Conservation (phyloP, 2,797 vertebrate species). For the Gadopsis marmoratus region DNA sequence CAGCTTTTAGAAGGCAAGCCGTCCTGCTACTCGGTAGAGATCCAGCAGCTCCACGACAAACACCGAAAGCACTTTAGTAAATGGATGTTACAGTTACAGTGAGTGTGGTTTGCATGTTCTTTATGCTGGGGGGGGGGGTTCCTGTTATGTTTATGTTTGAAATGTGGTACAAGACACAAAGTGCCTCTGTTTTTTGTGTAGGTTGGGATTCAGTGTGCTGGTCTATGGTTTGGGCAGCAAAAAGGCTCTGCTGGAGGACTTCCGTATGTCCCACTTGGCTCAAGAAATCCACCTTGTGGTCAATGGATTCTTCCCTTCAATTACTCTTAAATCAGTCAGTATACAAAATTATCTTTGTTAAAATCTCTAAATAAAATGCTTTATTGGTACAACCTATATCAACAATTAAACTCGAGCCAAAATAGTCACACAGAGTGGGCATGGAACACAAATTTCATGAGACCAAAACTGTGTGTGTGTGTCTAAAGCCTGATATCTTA, state of each 20-base stretch:
- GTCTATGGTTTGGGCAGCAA: slow-evolving; percentile 97
- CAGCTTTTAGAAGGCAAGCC: slow-evolving; percentile 87
- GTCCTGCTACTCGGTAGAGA: slow-evolving; percentile 88
- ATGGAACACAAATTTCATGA: not conserved
- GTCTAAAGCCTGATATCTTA: not conserved
- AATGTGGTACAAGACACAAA: not conserved
- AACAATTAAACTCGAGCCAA: not conserved
- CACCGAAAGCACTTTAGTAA: slow-evolving; percentile 91
- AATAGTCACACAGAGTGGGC: not conserved
- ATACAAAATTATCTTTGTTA: not conserved
- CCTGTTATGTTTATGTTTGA: not conserved
- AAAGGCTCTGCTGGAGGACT: slow-evolving; percentile 92
- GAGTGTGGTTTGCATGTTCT: slow-evolving; percentile 35
- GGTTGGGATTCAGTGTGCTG: slow-evolving; percentile 94
- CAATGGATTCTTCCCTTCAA: slow-evolving; percentile 98
- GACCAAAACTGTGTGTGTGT: not conserved
- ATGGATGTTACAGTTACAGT: slow-evolving; percentile 98
- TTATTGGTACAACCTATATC: not conserved
- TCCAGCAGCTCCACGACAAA: slow-evolving; percentile 88
- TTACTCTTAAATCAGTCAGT: slow-evolving; percentile 94
- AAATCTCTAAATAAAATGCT: not conserved
- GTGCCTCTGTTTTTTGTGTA: slow-evolving; percentile 59
- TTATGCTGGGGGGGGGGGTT: not conserved
- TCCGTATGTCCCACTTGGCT: slow-evolving; percentile 88
- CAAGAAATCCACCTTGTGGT: slow-evolving; percentile 92